Evolutionary conservation across 2,888 invertebrate species (phyloP), one percentile per base, ranked within the genome.

Genomic region (Andrena camellia): DNA sequence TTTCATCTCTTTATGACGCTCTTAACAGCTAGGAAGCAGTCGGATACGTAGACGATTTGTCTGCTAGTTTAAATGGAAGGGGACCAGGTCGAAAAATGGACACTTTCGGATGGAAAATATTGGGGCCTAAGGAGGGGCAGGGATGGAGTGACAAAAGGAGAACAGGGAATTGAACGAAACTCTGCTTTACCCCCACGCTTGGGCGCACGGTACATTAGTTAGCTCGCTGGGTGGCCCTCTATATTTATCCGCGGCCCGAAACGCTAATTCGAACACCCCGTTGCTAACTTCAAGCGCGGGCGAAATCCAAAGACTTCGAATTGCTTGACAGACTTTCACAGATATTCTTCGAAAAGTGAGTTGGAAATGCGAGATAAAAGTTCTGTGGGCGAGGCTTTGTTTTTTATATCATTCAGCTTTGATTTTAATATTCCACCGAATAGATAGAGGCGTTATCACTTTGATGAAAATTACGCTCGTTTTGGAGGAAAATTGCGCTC

Each of bases 191-290:
- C 76, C 80, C 29, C 75, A 78, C 73, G 75, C 74, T 74, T 26
- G 17, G 62, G 67, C 79, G 64, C 77, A 74, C 74, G 86, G 85
- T 90, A 90, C 91, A 90, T 92, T 92, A 91, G 92, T 91, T 79
- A 90, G 88, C 92, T 82, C 87, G 85, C 84, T 93, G 92, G 92
- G 92, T 93, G 93, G 92, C 88, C 90, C 91, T 91, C 91, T 92
- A 92, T 92, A 92, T 92, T 91, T 92, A 91, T 88, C 86, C 88
- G 81, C 83, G 82, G 86, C 83, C 84, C 78, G 87, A 91, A 84
- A 88, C 85, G 86, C 86, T 88, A 88, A 88, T 88, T 88, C 83
- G 85, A 88, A 86, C 83, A 84, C 78, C 73, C 81, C 75, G 83
- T 86, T 81, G 80, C 86, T 75, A 88, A 85, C 83, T 54, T 74